Evolutionary conservation across 2,888 invertebrate species (phyloP).

Genomic region (Reticulitermes lucifugus): DNA sequence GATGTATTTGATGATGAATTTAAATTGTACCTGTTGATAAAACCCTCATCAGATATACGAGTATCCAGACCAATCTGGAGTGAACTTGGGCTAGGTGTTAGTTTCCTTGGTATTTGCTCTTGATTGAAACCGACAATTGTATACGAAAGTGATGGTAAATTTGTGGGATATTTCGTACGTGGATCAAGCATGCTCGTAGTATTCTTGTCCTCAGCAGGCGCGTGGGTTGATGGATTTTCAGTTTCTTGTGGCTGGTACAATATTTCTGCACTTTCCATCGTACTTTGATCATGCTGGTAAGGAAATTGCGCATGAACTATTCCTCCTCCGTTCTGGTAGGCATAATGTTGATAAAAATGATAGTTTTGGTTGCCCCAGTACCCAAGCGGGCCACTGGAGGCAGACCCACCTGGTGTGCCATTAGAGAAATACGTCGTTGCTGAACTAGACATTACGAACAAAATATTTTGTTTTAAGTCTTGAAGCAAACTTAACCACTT

Average conservation of each 20-base stretch:
- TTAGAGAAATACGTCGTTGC: conserved; percentile 1
- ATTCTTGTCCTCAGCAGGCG: not conserved
- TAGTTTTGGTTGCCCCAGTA: conserved; percentile 37
- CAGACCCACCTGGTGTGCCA: not conserved
- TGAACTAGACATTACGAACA: not conserved
- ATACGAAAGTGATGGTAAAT: not conserved
- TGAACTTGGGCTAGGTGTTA: not conserved
- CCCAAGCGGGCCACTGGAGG: not conserved
- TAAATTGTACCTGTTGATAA: not conserved
- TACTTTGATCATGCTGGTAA: not conserved
- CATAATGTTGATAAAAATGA: conserved; percentile 22
- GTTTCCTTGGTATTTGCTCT: not conserved
- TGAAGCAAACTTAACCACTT: not conserved
- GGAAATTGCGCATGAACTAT: not conserved
- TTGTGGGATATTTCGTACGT: not conserved
- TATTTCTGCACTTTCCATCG: not conserved
- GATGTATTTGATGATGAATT: not conserved
- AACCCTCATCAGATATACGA: not conserved
- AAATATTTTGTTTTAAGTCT: not conserved
- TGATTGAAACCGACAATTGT: not conserved
- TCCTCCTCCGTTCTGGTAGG: not conserved
- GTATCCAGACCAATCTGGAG: not conserved
- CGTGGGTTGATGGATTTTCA: not conserved
- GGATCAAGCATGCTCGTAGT: not conserved
- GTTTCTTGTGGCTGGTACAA: not conserved